A percentile compares a stretch with the other conserved stretches of the same genome.
These are phyloP conservation scores for Carcina quercana DNA, from an alignment of 2,888 invertebrate genomes.

Conservation along the genomic window DNA sequence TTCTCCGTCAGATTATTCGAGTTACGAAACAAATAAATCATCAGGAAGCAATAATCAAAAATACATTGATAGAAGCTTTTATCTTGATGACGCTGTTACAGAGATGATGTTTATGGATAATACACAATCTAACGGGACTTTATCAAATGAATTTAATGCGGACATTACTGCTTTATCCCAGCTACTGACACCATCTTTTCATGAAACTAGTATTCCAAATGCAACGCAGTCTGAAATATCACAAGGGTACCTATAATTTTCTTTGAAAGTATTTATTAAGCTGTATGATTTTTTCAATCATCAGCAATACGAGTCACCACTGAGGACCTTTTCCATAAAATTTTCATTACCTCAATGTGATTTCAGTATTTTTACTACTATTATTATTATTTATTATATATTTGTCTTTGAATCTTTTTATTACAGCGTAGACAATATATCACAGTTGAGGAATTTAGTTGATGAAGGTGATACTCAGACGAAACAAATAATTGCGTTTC, in stretches of 20 bases:
- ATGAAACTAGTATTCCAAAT: conserved; percentile 22
- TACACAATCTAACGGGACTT: conserved; percentile 33
- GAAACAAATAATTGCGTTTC: no score
- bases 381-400: background rate
- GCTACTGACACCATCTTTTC: conserved; percentile 21
- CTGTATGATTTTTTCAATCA: no score
- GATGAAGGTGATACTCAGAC: no score
- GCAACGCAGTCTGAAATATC: no score
- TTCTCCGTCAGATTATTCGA: background rate
- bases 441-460: no score
- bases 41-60: conserved; percentile 25
- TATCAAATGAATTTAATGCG: conserved; percentile 31
- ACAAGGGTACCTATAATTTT: no score
- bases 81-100: conserved; percentile 49
- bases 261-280: no score
- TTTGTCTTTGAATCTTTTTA: background rate
- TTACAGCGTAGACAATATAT: conserved; percentile 1
- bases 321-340: no score
- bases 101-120: conserved; percentile 44
- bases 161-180: conserved; percentile 29
- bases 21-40: background rate
- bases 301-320: no score
- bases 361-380: background rate
- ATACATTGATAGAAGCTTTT: conserved; percentile 42
- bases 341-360: no score